Conservation (phyloP, 2,888 invertebrate genomes). For the Protodeltote pygarga region DNA sequence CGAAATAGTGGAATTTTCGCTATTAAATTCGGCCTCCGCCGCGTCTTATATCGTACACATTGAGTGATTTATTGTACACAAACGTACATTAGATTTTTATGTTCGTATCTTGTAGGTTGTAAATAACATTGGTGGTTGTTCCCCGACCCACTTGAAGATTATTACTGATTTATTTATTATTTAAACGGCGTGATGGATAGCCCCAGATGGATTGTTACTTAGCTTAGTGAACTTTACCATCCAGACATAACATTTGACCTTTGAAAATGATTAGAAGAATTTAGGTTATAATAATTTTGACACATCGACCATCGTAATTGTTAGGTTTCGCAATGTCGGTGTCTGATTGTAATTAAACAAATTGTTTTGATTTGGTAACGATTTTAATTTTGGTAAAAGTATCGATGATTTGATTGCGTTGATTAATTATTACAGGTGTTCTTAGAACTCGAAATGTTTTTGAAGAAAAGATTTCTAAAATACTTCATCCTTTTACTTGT, state of each 20-base stretch:
- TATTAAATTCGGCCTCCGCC: constrained; percentile 64
- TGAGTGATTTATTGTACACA: constrained; percentile 72
- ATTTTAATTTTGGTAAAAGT: constrained; percentile 37
- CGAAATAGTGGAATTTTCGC: constrained; percentile 75
- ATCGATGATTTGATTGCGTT: constrained; percentile 39
- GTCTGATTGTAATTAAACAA: constrained; percentile 43
- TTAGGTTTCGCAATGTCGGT: constrained; percentile 40
- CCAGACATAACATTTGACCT: constrained; percentile 47
- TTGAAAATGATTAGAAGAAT: constrained; percentile 31
- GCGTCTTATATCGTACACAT: constrained; percentile 43
- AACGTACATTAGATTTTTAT: constrained; percentile 80
- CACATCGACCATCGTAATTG: constrained; percentile 43
- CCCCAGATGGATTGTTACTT: constrained; percentile 37
- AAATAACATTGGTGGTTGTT: constrained; percentile 72
- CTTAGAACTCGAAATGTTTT: background rate
- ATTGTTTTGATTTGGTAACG: constrained; percentile 45
- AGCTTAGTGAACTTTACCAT: constrained; percentile 47
- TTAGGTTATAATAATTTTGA: constrained; percentile 47
- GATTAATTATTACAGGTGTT: constrained; percentile 26
- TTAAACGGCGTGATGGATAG: constrained; percentile 74
- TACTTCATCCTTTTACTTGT: no score
- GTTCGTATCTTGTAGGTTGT: constrained; percentile 75
- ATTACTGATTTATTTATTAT: constrained; percentile 82
- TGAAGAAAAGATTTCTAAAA: no score
- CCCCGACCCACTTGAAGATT: constrained; percentile 65